Percentiles rank a stretch among this genome's conserved stretches.
Conservation (phyloP, 2,113 vertebrate genomes). For the Fukomys damarensis region DNA sequence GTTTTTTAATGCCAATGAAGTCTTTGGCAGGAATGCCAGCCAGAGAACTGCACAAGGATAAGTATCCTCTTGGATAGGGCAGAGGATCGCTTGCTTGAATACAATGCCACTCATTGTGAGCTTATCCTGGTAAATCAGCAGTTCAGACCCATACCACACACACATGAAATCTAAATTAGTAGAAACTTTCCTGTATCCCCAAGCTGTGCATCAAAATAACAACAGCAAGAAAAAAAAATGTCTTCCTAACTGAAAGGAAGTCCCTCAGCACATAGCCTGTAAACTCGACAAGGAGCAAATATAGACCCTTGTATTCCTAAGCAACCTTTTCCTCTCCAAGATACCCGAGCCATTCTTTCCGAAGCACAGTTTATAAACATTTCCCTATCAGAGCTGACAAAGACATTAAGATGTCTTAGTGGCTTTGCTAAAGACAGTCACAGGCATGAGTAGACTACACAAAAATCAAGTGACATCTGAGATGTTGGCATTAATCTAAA, state of each 20-base stretch:
- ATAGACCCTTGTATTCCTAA: background rate
- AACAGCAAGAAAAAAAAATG: background rate
- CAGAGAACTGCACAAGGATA: background rate
- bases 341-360: slow-evolving; percentile 36
- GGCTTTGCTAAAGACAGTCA: slow-evolving; percentile 75
- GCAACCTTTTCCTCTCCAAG: background rate
- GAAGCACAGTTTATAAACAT: slow-evolving; percentile 70
- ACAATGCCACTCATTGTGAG: background rate
- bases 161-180: background rate
- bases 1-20: slow-evolving; percentile 54
- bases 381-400: slow-evolving; percentile 73
- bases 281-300: slow-evolving; percentile 29
- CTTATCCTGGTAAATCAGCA: background rate
- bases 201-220: background rate
- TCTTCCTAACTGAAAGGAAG: slow-evolving; percentile 47
- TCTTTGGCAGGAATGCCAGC: slow-evolving; percentile 45
- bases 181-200: background rate
- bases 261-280: background rate
- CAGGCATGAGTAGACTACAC: slow-evolving; percentile 50
- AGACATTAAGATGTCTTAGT: slow-evolving; percentile 73
- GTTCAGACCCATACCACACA: slow-evolving; percentile 1
- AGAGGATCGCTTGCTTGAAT: background rate
- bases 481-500: slow-evolving; percentile 71
- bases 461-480: slow-evolving; percentile 69
- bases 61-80: slow-evolving; percentile 26